These are phyloP conservation scores for Eurytoma adleriae DNA, from an alignment of 2,888 invertebrate genomes.

Conservation along the genomic window DNA sequence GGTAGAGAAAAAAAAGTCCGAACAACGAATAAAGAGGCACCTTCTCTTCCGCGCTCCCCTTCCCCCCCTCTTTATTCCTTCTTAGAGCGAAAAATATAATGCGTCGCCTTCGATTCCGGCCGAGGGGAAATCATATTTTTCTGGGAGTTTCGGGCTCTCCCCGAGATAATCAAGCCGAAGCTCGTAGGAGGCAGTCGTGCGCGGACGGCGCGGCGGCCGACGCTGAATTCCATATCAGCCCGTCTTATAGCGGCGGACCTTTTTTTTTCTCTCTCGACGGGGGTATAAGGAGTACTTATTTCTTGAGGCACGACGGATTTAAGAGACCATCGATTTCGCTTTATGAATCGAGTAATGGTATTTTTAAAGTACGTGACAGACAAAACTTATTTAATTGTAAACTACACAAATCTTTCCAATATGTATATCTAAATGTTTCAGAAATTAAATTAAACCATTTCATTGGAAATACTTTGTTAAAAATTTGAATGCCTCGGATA, in stretches of 20 bases:
- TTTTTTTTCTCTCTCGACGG: slow-evolving; percentile 31
- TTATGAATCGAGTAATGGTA: not conserved
- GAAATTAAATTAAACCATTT: too few species aligned
- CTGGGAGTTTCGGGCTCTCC: slow-evolving; percentile 26
- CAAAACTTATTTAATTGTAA: too few species aligned
- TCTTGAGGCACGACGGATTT: not conserved
- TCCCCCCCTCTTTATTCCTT: slow-evolving; percentile 8
- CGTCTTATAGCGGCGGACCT: slow-evolving; percentile 47
- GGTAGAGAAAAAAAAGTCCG: not conserved
- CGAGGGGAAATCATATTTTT: slow-evolving; percentile 47
- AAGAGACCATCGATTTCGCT: not conserved
- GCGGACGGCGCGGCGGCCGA: slow-evolving; percentile 61
- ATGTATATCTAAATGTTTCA: too few species aligned
- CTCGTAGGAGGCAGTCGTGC: slow-evolving; percentile 68
- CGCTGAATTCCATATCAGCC: slow-evolving; percentile 69
- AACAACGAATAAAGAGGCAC: not conserved
- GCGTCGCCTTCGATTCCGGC: not conserved
- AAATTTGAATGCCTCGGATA: too few species aligned
- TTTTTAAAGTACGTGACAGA: not conserved
- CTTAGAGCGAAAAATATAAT: not conserved
- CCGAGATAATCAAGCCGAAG: slow-evolving; percentile 42
- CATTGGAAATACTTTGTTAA: too few species aligned
- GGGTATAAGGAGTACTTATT: slow-evolving; percentile 1
- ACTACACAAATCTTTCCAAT: too few species aligned
- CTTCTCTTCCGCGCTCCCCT: not conserved